Percentiles rank a stretch among this genome's conserved stretches.
Conservation (phyloP, 92 coral and sea anemone genomes). For the Umimayanthus kanabou region DNA sequence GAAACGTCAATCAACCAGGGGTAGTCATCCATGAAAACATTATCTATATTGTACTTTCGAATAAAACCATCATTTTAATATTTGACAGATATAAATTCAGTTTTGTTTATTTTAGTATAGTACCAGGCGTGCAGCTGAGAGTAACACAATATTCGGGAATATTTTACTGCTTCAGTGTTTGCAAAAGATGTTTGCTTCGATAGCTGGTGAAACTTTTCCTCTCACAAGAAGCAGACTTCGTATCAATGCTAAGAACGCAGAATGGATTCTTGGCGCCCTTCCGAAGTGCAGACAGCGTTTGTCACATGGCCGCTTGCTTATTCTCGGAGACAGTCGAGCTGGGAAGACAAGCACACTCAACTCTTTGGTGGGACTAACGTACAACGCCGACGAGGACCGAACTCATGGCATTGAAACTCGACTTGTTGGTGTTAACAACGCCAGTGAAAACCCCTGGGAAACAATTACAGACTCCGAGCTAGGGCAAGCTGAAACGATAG, state of each 20-base stretch:
- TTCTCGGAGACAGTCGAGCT: slow-evolving; percentile 8
- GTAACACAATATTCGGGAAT: too few relatives aligned
- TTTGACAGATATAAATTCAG: too few relatives aligned
- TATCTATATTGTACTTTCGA: too few relatives aligned
- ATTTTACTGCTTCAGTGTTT: too few relatives aligned
- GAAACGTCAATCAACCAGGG: too few relatives aligned
- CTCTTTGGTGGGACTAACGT: neutral
- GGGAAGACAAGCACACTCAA: neutral
- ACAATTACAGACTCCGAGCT: slow-evolving; percentile 19
- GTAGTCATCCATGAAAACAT: too few relatives aligned
- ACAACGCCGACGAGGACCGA: neutral
- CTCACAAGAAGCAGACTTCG: slow-evolving; percentile 6
- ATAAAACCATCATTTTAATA: too few relatives aligned
- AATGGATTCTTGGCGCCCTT: neutral
- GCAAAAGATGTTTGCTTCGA: neutral
- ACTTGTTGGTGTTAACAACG: neutral
- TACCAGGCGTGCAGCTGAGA: too few relatives aligned
- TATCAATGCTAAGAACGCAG: neutral
- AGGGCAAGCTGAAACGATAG: neutral
- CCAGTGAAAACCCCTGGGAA: neutral
- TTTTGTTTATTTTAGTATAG: too few relatives aligned
- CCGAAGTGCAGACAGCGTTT: neutral
- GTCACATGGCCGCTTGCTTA: neutral
- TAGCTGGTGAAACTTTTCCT: slow-evolving; percentile 9
- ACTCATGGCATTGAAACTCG: slow-evolving; percentile 26